These are phyloP conservation scores for Intellagama lesueurii DNA, from an alignment of 2,797 vertebrate species.

Conservation along the genomic window DNA sequence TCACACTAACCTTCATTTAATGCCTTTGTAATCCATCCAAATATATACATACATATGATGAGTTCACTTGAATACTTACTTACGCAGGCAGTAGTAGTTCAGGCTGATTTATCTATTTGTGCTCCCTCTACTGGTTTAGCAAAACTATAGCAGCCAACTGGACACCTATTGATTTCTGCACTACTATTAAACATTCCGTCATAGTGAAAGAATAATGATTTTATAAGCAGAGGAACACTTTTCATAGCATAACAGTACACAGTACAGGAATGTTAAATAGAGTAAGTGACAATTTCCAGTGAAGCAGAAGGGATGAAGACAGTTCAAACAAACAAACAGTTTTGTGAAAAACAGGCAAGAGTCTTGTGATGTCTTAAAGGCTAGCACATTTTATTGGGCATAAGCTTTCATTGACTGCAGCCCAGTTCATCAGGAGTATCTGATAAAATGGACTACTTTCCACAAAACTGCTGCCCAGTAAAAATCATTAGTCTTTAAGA, in stretches of 20 bases:
- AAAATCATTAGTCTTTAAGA: no score
- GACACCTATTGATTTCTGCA: background rate
- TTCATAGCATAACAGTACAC: fast-evolving
- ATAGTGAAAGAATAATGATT: background rate
- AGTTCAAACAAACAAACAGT: no score
- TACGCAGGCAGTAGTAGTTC: background rate
- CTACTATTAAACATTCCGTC: background rate
- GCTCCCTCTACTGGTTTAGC: constrained; percentile 57
- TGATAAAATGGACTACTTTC: no score
- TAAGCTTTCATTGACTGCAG: no score
- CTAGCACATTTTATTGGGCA: no score
- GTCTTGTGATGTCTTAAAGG: no score
- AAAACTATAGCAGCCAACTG: background rate
- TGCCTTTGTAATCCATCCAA: background rate
- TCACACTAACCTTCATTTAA: background rate
- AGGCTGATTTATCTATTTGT: background rate
- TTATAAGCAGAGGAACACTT: background rate
- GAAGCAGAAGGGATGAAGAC: no score
- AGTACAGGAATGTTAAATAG: background rate
- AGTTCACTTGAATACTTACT: background rate
- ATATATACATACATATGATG: fast-evolving
- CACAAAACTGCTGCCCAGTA: no score
- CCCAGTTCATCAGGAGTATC: no score
- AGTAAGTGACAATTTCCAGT: background rate
- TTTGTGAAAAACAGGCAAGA: no score